Evolutionary conservation across 2,888 invertebrate species (phyloP), one percentile per base, ranked within the genome.

Genomic region (Bellardia bayeri): DNA sequence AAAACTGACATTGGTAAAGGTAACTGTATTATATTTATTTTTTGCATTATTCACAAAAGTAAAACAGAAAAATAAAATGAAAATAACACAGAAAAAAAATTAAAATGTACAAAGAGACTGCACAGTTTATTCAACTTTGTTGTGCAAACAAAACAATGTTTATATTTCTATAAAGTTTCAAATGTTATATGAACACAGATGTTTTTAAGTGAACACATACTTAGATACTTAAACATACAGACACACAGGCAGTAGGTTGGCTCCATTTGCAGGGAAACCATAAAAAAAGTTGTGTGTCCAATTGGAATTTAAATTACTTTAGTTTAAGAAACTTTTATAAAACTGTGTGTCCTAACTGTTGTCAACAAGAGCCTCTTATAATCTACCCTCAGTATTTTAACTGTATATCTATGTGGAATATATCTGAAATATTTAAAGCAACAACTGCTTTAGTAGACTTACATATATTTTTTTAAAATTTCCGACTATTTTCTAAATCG

Each of bases 71-170:
- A 33, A 51, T 8, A 33, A 49, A 37, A 40, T 14, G 66, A 78
- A 33, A 61, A 1, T 16, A 68, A 45, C 8, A 61, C 23, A 16
- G 30, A 23, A 33, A 42, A 42, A 42, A 45, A 45, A 23, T 42
- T n/a, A 16, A 58, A 68, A 68, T 16, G 37, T 49, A 76, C 37
- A 76, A 76, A 82, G 8, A 6, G 0, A 42, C 40, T 45, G 2
- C 23, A 78, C 13, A 76, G 71, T 78, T 78, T 69, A 71, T 83
- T 83, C 76, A 83, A 78, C 76, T 76, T 63, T 76, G 68, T 76
- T 71, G 42, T 37, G 23, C 51, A 54, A 82, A 49, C 54, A 54
- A 42, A 78, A 49, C 37, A 54, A 66, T 14, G 45, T 82, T 54
- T 82, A 42, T 51, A 63, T 33, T 69, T 58, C 16, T 4, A 30